Evolutionary conservation across 2,888 invertebrate species (phyloP).

Genomic region (Nudaria mundana): DNA sequence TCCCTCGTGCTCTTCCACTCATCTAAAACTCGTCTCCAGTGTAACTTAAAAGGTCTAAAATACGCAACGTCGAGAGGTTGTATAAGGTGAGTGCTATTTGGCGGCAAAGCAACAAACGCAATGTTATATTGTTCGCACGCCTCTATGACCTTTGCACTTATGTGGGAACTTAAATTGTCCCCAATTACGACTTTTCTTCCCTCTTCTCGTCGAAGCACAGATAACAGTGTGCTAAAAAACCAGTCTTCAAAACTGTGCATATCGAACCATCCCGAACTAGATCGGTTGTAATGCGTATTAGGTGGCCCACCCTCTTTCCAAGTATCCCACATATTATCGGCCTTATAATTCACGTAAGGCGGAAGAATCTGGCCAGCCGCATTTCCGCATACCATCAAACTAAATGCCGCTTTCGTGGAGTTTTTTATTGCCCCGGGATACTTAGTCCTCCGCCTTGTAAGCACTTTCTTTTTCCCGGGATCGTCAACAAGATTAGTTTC

Average conservation of each 20-base stretch:
- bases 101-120: constrained; percentile 35
- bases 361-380: constrained; percentile 10
- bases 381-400: constrained; percentile 17
- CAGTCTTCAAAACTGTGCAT: constrained; percentile 21
- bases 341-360: constrained; percentile 14
- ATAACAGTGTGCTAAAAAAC: constrained; percentile 20
- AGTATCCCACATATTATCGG: too few relatives aligned
- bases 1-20: too few relatives aligned
- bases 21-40: constrained; percentile 15
- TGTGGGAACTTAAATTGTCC: constrained; percentile 19
- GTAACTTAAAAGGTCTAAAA: constrained; percentile 31
- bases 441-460: constrained; percentile 9
- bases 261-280: constrained; percentile 28
- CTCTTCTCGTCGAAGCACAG: constrained; percentile 24
- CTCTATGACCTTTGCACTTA: constrained; percentile 3
- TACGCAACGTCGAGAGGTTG: constrained; percentile 37
- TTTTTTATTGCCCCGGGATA: neutral
- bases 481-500: constrained; percentile 17
- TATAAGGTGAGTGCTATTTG: constrained; percentile 33
- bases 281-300: constrained; percentile 20
- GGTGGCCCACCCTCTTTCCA: constrained; percentile 17
- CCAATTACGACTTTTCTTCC: constrained; percentile 25
- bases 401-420: constrained; percentile 2
- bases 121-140: constrained; percentile 35
- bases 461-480: constrained; percentile 15